Conservation (phyloP, 2,888 invertebrate genomes). For the Yponomeuta cagnagella region DNA sequence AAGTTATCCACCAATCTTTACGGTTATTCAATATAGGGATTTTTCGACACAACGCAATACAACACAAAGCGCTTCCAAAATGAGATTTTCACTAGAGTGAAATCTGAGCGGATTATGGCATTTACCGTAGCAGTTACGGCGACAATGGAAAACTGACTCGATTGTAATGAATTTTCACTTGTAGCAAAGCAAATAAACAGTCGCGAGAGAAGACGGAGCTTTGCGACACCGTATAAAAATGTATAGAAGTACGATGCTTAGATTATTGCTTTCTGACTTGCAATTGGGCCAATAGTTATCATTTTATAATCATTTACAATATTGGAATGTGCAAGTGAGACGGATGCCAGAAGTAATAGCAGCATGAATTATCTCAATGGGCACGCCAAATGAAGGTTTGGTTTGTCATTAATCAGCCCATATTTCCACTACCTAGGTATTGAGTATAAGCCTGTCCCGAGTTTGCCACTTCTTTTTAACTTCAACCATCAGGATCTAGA, state of each 20-base stretch:
- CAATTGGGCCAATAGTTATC: background rate
- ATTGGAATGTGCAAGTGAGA: too few species aligned
- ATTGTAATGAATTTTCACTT: conserved; percentile 1
- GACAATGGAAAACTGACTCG: background rate
- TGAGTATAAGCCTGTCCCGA: too few species aligned
- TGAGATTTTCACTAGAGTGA: background rate
- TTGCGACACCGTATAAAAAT: background rate
- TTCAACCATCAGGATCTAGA: too few species aligned
- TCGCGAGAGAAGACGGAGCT: background rate
- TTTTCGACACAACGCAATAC: background rate
- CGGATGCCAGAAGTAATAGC: too few species aligned
- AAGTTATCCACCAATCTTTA: too few species aligned
- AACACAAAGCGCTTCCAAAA: background rate
- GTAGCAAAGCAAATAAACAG: conserved; percentile 1
- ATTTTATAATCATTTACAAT: too few species aligned
- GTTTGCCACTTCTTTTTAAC: too few species aligned
- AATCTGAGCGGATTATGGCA: background rate
- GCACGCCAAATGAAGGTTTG: too few species aligned
- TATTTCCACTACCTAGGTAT: too few species aligned
- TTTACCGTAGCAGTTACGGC: background rate
- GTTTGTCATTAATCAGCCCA: too few species aligned
- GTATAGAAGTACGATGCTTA: background rate
- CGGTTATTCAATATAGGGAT: too few species aligned
- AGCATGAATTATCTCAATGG: too few species aligned
- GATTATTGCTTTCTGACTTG: background rate